Percentiles rank a stretch among this genome's conserved stretches.
phyloP scores from a whole-genome alignment of 2,888 invertebrate genomes.

The Cantharis rustica region DNA sequence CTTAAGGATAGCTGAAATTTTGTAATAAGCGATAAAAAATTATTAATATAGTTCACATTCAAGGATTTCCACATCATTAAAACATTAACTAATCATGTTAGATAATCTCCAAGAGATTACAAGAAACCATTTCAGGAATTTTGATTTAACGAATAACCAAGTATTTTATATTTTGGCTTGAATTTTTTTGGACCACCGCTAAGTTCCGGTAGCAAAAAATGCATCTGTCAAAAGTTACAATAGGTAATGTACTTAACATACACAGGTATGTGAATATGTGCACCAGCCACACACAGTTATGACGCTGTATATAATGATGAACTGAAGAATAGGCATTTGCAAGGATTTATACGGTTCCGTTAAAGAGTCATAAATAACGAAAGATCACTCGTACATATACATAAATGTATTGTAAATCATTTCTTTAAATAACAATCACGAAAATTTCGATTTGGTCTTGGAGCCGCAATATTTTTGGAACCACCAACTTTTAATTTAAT shows the following conservation, averaged over 20 bases:
- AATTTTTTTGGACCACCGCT: slow-evolving; percentile 6
- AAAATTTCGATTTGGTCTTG: background rate
- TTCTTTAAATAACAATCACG: slow-evolving; percentile 15
- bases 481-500: background rate
- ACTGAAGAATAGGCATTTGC: slow-evolving; percentile 16
- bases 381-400: background rate
- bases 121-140: background rate
- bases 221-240: slow-evolving; percentile 24
- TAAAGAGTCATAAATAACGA: slow-evolving; percentile 19
- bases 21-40: background rate
- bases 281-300: slow-evolving; percentile 20
- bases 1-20: background rate
- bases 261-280: slow-evolving; percentile 19
- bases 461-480: background rate
- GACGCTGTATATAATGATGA: slow-evolving; percentile 11
- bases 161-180: background rate
- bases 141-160: background rate
- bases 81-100: background rate
- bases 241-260: slow-evolving; percentile 23
- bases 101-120: background rate
- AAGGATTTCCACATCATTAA: slow-evolving; percentile 7
- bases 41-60: background rate
- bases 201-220: slow-evolving; percentile 17
- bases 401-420: slow-evolving; percentile 6
- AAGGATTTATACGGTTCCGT: slow-evolving; percentile 22